A percentile compares a stretch with the other conserved stretches of the same genome.
Evolutionary conservation across 2,113 vertebrate species (phyloP).

Genomic region (Rissa tridactyla): DNA sequence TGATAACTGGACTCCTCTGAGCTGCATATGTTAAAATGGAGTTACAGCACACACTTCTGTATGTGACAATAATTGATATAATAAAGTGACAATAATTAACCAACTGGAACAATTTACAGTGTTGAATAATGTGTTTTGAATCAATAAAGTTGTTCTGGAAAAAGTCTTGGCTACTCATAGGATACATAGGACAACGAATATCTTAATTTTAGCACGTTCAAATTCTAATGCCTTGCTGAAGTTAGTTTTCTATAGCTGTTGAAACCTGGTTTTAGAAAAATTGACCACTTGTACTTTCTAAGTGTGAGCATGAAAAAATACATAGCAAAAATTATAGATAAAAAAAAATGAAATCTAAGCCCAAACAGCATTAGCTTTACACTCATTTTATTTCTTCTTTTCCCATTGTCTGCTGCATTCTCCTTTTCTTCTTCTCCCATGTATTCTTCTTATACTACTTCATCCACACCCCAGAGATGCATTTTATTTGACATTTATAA

Average conservation of each 20-base stretch:
- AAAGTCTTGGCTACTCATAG: not conserved
- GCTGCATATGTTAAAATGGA: not conserved
- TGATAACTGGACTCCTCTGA: not conserved
- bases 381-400: not conserved
- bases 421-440: not conserved
- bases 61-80: no score
- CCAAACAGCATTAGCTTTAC: not conserved
- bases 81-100: not conserved
- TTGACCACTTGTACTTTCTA: not conserved
- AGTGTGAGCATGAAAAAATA: not conserved
- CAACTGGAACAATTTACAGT: not conserved
- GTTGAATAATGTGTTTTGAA: not conserved
- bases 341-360: not conserved
- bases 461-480: not conserved
- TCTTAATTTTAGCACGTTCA: not conserved
- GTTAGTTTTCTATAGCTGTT: not conserved
- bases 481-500: not conserved
- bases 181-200: not conserved
- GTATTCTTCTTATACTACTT: not conserved
- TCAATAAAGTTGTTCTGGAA: not conserved
- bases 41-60: not conserved
- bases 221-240: not conserved
- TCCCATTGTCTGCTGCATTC: not conserved
- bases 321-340: not conserved
- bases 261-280: not conserved